phyloP scores from a whole-genome alignment of 2,113 vertebrate species.

The Lophotis ruficrista region DNA sequence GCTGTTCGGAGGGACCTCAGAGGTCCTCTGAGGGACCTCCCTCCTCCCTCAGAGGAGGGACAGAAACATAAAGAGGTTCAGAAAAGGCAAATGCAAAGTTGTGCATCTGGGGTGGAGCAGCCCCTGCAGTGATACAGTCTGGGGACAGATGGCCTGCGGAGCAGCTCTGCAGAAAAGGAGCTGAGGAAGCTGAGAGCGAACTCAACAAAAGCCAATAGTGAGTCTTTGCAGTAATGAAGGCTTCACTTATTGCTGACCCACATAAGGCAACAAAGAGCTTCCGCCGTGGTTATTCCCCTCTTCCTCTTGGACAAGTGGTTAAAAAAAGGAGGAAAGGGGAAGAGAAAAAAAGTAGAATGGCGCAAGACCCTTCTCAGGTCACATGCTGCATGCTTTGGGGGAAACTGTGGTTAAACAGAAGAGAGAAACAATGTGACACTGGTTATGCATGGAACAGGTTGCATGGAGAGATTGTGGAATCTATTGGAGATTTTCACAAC shows the following conservation, averaged over 20 bases:
- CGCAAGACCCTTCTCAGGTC: neutral
- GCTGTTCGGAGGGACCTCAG: neutral
- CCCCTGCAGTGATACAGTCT: neutral
- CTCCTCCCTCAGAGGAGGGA: too few relatives aligned
- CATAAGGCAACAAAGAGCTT: neutral
- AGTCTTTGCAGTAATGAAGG: neutral
- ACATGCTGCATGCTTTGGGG: rapidly evolving
- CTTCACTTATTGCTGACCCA: neutral
- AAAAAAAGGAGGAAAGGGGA: neutral
- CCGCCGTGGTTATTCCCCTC: neutral
- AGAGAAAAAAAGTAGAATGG: neutral
- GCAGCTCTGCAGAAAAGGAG: neutral
- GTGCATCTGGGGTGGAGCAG: neutral
- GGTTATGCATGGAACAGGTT: neutral
- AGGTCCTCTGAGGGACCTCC: too few relatives aligned
- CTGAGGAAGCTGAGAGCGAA: neutral
- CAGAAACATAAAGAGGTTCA: neutral
- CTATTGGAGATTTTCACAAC: neutral
- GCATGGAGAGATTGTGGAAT: neutral
- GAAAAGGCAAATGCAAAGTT: neutral
- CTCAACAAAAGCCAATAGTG: rapidly evolving
- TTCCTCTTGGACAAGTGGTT: neutral
- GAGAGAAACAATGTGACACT: too few relatives aligned
- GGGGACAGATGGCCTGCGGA: neutral
- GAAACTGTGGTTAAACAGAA: neutral